Evolutionary conservation across 2,797 vertebrate species (phyloP), one percentile per base, ranked within the genome.

Genomic region (Xenentodon cancila): DNA sequence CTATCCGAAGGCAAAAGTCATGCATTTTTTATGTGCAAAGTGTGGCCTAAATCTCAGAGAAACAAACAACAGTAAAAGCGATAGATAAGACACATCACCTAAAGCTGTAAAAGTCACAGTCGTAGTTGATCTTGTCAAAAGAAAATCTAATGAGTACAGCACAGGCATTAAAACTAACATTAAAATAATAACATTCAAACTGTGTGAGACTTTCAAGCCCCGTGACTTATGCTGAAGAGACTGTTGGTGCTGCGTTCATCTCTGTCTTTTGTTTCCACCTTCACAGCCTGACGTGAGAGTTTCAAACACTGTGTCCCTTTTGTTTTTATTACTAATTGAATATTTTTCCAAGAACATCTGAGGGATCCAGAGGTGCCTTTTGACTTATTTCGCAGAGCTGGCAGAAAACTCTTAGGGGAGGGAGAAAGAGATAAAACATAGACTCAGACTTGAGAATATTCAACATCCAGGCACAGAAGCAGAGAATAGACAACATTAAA

Each of bases 1-100:
- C 50, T 66, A 62, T 21, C 52, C 56, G 32, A 58, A 65, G 48
- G 52, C 44, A 50, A 49, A 34, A 72, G 68, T 62, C 52, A 81
- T 89, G 60, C 27, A 80, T 88, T 79, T 79, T 86, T 83, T 27
- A 88, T 81, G 63, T 25, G 21, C 60, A 72, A 55, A 43, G 21
- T 56, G 62, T 9, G 13, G 52, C 56, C 65, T 13, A 73, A 64
- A 82, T 78, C 71, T 66, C 81, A 63, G 32, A 43, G 32, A 80
- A 53, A 55, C 27, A 75, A 84, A 65, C 63, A 70, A 71, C 16
- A 16, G 21, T 49, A 56, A 73, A 70, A 79, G 55, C 0, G 0
- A 49, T 17, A 37, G 52, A 66, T 51, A 12, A 53, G 74, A 66
- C 68, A 67, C 20, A 51, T n/a, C 42, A 25, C 59, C 53, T 34